Conservation (phyloP, 2,888 invertebrate species). For the Drosophila prolongata region DNA sequence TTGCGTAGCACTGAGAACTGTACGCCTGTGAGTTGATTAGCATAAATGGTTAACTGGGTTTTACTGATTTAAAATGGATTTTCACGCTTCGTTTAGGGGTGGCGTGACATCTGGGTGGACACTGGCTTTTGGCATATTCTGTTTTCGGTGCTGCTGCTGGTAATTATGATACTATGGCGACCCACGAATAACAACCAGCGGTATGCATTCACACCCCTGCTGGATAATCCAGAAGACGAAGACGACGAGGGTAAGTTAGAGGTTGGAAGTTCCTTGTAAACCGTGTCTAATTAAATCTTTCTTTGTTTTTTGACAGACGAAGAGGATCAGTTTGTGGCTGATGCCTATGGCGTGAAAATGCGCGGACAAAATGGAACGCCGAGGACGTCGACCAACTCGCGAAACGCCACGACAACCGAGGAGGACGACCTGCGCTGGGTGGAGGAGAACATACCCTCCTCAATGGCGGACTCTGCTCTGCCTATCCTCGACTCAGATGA, state of each 20-base stretch:
- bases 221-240: constrained; percentile 93
- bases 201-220: constrained; percentile 95
- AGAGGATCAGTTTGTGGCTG: constrained; percentile 93
- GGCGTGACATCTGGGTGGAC: constrained; percentile 97
- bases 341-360: constrained; percentile 94
- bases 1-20: constrained; percentile 91
- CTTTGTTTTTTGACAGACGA: constrained; percentile 85
- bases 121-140: constrained; percentile 98
- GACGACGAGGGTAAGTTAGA: constrained; percentile 87
- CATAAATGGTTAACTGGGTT: not conserved
- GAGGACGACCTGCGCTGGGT: constrained; percentile 96
- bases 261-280: not conserved
- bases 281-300: not conserved
- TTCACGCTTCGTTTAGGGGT: constrained; percentile 86
- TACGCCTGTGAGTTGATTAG: constrained; percentile 86
- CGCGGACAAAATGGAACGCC: constrained; percentile 85
- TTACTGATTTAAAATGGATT: not conserved
- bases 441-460: constrained; percentile 95
- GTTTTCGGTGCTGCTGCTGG: constrained; percentile 93
- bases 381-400: constrained; percentile 81
- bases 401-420: constrained; percentile 84
- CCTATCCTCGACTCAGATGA: constrained; percentile 91
- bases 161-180: constrained; percentile 97
- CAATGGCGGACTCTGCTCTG: constrained; percentile 89
- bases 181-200: constrained; percentile 98